Conservation (phyloP, 2,888 invertebrate species). For the Aphodius sticticus region DNA sequence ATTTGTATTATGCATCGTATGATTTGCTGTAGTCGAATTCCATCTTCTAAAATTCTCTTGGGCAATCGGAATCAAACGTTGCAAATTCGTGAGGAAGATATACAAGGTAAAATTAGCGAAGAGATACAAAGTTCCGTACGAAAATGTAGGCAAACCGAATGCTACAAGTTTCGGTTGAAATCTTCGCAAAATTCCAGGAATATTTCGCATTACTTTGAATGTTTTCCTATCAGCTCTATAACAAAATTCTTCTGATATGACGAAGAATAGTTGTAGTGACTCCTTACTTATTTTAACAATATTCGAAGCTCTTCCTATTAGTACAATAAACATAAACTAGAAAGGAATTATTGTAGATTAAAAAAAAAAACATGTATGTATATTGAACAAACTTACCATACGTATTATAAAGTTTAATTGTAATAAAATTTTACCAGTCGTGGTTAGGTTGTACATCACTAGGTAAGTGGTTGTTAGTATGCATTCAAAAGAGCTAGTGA, state of each 20-base stretch:
- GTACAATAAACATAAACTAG: not conserved
- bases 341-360: not conserved
- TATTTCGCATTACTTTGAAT: not conserved
- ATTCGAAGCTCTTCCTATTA: not conserved
- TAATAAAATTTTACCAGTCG: not conserved
- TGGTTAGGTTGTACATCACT: not conserved
- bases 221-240: not conserved
- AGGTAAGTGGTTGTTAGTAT: not conserved
- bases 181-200: not conserved
- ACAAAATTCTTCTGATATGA: not conserved
- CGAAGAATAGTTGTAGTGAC: not conserved
- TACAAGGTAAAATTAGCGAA: too few relatives aligned
- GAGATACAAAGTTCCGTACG: not conserved
- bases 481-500: not conserved
- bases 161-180: not conserved
- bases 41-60: too few relatives aligned
- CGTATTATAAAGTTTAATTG: not conserved
- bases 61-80: too few relatives aligned
- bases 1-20: too few relatives aligned
- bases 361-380: not conserved
- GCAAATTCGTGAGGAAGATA: too few relatives aligned
- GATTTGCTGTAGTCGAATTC: too few relatives aligned
- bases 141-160: not conserved
- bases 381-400: not conserved
- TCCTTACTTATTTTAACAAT: not conserved